Evolutionary conservation across 2,797 vertebrate species (phyloP), one percentile per base, ranked within the genome.

Genomic region (Falco cherrug): DNA sequence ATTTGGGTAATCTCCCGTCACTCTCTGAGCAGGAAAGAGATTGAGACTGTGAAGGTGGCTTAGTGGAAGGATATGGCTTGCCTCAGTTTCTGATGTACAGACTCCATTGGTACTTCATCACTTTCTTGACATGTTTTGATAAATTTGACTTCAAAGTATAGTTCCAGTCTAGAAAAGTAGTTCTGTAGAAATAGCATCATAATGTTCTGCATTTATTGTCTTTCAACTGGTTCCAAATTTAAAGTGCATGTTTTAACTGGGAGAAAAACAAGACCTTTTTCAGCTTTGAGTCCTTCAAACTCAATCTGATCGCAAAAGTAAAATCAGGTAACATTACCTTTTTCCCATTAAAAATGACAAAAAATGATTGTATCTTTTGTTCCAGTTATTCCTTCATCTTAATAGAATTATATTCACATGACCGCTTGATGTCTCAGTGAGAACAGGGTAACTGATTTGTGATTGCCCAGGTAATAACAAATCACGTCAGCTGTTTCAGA

Each of bases 41-140:
- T 13, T 70, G 33, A 74, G 85, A 76, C 47, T 2, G 2, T n/a
- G 35, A 51, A 37, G 29, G 28, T 29, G 79, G 53, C 31, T 83
- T 83, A 80, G 67, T 64, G 47, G 64, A 86, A 77, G 54, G 45
- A 41, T 95, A 63, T 43, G 51, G 33, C 51, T 94, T 12, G 0
- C 48, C 77, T 95, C 70, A 73, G 28, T 89, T 92, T 90, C 83
- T 90, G 48, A 74, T 69, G 1, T 25, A 37, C 26, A 59, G 53
- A 9, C 17, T 87, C 54, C 48, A 70, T 11, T 68, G 60, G 70
- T 77, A 64, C 35, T 94, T 95, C 85, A 77, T 89, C 71, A 45
- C 19, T 90, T 88, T 77, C 82, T 84, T 84, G 83, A 85, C 37
- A 37, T 73, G 41, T 90, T 97, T 97, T 95, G 95, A 94, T 60